A percentile compares a stretch with the other conserved stretches of the same genome.
phyloP scores from a whole-genome alignment of 2,888 invertebrate species.

The Esperia sulphurella region DNA sequence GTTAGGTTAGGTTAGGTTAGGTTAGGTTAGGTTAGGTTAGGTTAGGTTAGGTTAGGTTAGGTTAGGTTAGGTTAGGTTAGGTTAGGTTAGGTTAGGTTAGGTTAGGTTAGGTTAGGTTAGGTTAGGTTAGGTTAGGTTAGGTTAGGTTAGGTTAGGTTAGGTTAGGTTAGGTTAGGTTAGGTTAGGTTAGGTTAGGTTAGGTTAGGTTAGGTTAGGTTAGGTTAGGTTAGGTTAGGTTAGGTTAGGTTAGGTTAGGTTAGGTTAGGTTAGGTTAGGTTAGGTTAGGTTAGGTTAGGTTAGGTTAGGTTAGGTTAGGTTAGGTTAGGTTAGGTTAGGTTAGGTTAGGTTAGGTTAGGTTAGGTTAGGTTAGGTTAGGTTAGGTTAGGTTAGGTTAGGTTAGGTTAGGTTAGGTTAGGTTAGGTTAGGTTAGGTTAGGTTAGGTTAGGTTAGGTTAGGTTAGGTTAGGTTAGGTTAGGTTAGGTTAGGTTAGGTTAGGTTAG shows the following conservation, averaged over 20 bases:
- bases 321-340: constrained; percentile 17
- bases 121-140: constrained; percentile 19
- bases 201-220: constrained; percentile 10
- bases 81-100: constrained; percentile 13
- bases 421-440: constrained; percentile 17
- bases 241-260: constrained; percentile 18
- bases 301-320: constrained; percentile 16
- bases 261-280: constrained; percentile 19
- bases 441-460: constrained; percentile 17
- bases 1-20: constrained; percentile 30
- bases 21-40: constrained; percentile 25
- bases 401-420: constrained; percentile 19
- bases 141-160: constrained; percentile 19
- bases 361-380: constrained; percentile 18
- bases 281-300: constrained; percentile 17
- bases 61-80: constrained; percentile 7
- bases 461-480: constrained; percentile 19
- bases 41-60: constrained; percentile 20
- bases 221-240: constrained; percentile 8
- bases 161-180: constrained; percentile 15
- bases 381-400: constrained; percentile 18
- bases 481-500: constrained; percentile 18
- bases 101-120: constrained; percentile 12
- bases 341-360: constrained; percentile 14
- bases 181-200: constrained; percentile 11